Base-by-base conservation (phyloP, 2,797 vertebrate species). In the Naso thynnoides region DNA sequence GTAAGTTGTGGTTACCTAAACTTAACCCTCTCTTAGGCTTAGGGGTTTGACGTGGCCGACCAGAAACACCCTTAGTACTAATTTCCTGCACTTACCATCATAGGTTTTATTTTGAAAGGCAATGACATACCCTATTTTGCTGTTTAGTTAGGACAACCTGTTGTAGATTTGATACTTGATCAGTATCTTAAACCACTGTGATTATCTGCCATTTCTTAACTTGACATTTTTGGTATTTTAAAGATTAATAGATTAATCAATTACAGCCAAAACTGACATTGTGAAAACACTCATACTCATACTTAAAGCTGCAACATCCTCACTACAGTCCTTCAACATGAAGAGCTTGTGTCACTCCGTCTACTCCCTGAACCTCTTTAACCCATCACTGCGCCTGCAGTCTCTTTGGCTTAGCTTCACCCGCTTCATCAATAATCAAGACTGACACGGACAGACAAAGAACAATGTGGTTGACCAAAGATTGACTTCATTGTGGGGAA, bases 371-470 rank as follows among this genome's bases (percentile, higher is more conserved):
- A 71, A 50, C 23, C 59, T 60, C 42, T 70, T 41, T 5, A 50
- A 31, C 21, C 10, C 50, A 8, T 56, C 55, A 11, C 55, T 49
- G 36, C 4, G 14, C 44, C 58, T 52, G 49, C 55, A 31, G 57
- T 68, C 54, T 63, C 70, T 63, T 39, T 50, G 59, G 52, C 36
- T 75, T 62, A 13, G 3, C 61, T 19, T 56, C 76, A 71, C 60
- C 65, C 39, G 49, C 31, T 70, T 65, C 71, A 70, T 76, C 75
- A 84, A 72, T 72, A 73, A 76, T n/a, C 54, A 16, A 16, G 56
- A 69, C 55, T 33, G 33, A 33, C 33, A 33, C 33, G 10, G 33
- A 33, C 33, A 33, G 33, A 54, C 67, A 66, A 21, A 57, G 69
- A 50, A 73, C 57, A 61, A 44, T 54, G 59, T 55, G 62, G 66